Evolutionary conservation across 1,140 invertebrate species (phyloP), one percentile per base, ranked within the genome.

Genomic region (Hormaphis cornu): DNA sequence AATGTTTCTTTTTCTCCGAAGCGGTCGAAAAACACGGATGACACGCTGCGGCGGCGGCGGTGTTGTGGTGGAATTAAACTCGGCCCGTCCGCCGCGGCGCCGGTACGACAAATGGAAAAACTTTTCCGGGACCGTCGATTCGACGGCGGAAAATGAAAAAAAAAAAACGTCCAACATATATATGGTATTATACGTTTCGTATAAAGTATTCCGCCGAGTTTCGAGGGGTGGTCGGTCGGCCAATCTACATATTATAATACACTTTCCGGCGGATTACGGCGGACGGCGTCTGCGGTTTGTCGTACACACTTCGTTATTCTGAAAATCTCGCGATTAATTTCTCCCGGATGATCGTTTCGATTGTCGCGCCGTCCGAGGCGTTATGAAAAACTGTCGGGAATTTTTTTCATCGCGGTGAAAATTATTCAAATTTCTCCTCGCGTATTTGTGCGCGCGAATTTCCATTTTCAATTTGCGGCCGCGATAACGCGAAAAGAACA

Each of bases 101-200:
- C 5, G 53, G 53, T 24, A 30, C 26, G 30, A 53, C 52, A 53
- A 53, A 53, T 53, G 52, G 52, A 53, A 53, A 53, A 61, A 61
- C 58, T 61, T 63, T 44, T 61, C 44, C 7, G 16, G 18, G 40
- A 44, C 42, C 42, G 6, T 10, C 42, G 28, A 30, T 33, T 61
- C 22, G 33, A 48, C 24, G 42, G 16, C n/a, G 48, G 6, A 3
- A 12, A 20, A 63, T 33, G 28, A 12, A 61, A 26, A 61, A n/a
- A 59, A 59, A 40, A 42, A 37, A 42, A 40, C 18, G 18, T 22
- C 46, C 42, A 58, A 14, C 42, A n/a, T 4, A n/a, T n/a, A n/a
- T n/a, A n/a, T n/a, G n/a, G 30, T 53, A 53, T 28, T 30, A 53
- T 53, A 20, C n/a, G n/a, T n/a, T n/a, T n/a, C n/a, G n/a, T n/a